phyloP scores from a whole-genome alignment of 2,113 vertebrate species.

The Pholis gunnellus region DNA sequence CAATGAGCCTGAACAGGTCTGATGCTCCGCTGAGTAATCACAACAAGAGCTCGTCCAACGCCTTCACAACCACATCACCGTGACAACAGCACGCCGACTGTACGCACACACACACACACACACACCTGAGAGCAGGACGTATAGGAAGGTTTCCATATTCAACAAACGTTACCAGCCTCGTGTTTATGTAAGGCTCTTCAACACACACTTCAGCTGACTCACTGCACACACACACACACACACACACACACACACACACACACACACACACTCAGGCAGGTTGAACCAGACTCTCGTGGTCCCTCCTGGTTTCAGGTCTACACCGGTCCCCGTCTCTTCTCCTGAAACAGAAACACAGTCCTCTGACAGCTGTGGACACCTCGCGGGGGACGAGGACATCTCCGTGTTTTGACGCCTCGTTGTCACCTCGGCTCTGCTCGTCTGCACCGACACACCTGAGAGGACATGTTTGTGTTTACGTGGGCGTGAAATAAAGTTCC shows the following conservation, averaged over 20 bases:
- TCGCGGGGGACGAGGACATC: not conserved
- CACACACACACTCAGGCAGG: not conserved
- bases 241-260: constrained; percentile 32
- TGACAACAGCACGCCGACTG: not conserved
- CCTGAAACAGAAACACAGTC: too few species aligned
- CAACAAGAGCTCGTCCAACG: constrained; percentile 8
- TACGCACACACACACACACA: not conserved
- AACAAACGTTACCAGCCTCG: constrained; percentile 26
- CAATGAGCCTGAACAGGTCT: not conserved
- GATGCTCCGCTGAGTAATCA: not conserved
- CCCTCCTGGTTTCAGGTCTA: too few species aligned
- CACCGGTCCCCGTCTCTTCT: too few species aligned
- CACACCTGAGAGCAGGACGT: not conserved
- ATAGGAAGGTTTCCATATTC: not conserved
- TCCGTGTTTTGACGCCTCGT: not conserved
- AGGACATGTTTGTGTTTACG: constrained; percentile 20
- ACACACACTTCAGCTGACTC: constrained; percentile 47
- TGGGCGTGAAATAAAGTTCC: constrained; percentile 10
- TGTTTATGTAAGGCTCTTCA: constrained; percentile 57
- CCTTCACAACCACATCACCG: constrained; percentile 3
- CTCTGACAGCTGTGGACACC: not conserved
- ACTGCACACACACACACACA: constrained; percentile 27
- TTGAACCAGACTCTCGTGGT: not conserved
- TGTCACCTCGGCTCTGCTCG: not conserved
- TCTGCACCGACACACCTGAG: constrained; percentile 29